A percentile compares a stretch with the other conserved stretches of the same genome.
Conservation (phyloP, 2,797 vertebrate genomes). For the Limosa lapponica region DNA sequence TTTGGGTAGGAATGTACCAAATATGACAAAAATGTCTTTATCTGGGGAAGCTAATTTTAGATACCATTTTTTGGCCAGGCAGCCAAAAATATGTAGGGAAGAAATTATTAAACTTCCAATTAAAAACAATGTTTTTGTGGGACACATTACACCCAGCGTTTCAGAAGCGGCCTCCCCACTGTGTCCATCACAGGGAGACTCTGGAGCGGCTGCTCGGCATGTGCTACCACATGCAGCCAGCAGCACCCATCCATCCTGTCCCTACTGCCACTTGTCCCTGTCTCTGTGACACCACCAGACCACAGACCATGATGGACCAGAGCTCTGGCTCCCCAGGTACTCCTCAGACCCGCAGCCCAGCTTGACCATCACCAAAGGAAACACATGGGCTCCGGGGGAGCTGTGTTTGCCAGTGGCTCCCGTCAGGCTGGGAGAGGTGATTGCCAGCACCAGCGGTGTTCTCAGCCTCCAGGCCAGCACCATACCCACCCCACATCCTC, state of each 20-base stretch:
- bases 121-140: background rate
- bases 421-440: background rate
- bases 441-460: rapidly evolving
- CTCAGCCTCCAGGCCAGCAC: background rate
- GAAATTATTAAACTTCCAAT: background rate
- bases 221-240: background rate
- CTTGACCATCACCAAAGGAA: background rate
- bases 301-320: rapidly evolving
- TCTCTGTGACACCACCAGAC: background rate
- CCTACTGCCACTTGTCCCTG: background rate
- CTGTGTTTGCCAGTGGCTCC: rapidly evolving
- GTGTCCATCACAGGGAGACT: rapidly evolving
- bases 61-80: background rate
- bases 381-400: rapidly evolving
- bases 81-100: background rate
- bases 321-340: rapidly evolving
- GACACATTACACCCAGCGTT: background rate
- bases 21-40: conserved; percentile 61
- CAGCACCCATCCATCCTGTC: rapidly evolving
- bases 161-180: rapidly evolving
- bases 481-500: background rate
- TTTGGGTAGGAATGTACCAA: background rate
- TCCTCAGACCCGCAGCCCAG: rapidly evolving
- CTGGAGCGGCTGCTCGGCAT: rapidly evolving
- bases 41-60: conserved; percentile 52